A percentile compares a stretch with the other conserved stretches of the same genome.
Evolutionary conservation across 2,797 vertebrate genomes (phyloP).

Genomic region (Typhlichthys subterraneus): DNA sequence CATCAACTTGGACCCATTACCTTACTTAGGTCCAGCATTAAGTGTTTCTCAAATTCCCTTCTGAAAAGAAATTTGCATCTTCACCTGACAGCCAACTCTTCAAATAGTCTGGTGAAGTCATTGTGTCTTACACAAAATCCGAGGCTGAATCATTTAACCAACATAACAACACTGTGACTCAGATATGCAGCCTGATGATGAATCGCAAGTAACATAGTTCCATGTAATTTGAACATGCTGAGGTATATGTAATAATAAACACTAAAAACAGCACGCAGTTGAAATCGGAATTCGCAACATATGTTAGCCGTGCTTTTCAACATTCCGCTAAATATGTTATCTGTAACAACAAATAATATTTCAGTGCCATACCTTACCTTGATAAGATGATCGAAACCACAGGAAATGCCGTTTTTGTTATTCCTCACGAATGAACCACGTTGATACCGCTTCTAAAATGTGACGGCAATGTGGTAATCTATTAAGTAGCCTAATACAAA

Average conservation of each 20-base stretch:
- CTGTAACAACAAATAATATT: background rate
- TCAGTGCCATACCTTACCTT: slow-evolving; percentile 18
- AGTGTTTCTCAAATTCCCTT: slow-evolving; percentile 3
- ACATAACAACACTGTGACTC: slow-evolving; percentile 39
- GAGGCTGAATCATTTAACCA: slow-evolving; percentile 23
- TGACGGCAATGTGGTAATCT: background rate
- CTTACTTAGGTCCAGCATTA: slow-evolving; percentile 15
- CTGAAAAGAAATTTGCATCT: slow-evolving; percentile 23
- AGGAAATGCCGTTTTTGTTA: slow-evolving; percentile 32
- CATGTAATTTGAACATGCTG: slow-evolving; percentile 32
- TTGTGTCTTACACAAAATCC: slow-evolving; percentile 12
- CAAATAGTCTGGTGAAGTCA: background rate
- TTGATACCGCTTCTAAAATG: slow-evolving; percentile 68
- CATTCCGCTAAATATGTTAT: background rate
- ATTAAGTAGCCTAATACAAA: slow-evolving; percentile 5
- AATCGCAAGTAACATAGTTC: slow-evolving; percentile 44
- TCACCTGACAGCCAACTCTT: slow-evolving; percentile 2
- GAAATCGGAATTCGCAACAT: background rate
- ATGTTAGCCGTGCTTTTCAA: background rate
- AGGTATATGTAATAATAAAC: slow-evolving; percentile 33
- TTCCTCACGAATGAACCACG: slow-evolving; percentile 32
- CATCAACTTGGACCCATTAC: slow-evolving; percentile 66
- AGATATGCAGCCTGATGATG: slow-evolving; percentile 51
- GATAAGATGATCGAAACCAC: slow-evolving; percentile 33
- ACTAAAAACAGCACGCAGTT: background rate